phyloP scores from a whole-genome alignment of 2,797 vertebrate species.

The Remorina albescens region DNA sequence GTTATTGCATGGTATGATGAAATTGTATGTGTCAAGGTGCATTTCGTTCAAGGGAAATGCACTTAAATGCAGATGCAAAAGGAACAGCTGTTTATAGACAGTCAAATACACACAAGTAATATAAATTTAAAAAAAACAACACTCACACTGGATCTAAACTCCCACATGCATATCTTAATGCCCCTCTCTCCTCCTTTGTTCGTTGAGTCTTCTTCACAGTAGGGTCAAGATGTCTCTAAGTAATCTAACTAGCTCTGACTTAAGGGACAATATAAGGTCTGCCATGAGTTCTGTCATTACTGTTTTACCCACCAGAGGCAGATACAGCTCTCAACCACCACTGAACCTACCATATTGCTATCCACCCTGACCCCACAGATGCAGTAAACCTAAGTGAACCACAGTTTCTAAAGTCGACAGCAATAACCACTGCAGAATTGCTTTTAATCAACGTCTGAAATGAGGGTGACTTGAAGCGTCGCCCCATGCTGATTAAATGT shows the following conservation, averaged over 20 bases:
- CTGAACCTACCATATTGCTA: conserved; percentile 79
- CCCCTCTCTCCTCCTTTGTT: conserved; percentile 71
- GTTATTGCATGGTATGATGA: conserved; percentile 69
- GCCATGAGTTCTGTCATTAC: conserved; percentile 77
- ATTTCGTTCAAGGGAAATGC: conserved; percentile 60
- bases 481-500: conserved; percentile 88
- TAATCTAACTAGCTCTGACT: conserved; percentile 80
- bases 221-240: conserved; percentile 77
- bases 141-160: conserved; percentile 45
- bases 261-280: conserved; percentile 73
- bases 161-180: conserved; percentile 67
- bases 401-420: conserved; percentile 78
- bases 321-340: conserved; percentile 68
- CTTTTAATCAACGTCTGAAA: conserved; percentile 88
- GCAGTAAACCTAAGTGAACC: conserved; percentile 82
- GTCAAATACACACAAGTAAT: conserved; percentile 12
- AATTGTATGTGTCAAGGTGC: conserved; percentile 65
- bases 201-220: conserved; percentile 64
- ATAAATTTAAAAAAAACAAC: neutral
- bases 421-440: conserved; percentile 87
- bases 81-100: conserved; percentile 31
- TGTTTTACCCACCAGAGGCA: conserved; percentile 73
- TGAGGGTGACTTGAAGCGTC: conserved; percentile 86
- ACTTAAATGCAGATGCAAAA: conserved; percentile 27
- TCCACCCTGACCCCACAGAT: conserved; percentile 76